These are phyloP conservation scores for Cephonodes hylas DNA, from an alignment of 2,888 invertebrate species.

Conservation along the genomic window DNA sequence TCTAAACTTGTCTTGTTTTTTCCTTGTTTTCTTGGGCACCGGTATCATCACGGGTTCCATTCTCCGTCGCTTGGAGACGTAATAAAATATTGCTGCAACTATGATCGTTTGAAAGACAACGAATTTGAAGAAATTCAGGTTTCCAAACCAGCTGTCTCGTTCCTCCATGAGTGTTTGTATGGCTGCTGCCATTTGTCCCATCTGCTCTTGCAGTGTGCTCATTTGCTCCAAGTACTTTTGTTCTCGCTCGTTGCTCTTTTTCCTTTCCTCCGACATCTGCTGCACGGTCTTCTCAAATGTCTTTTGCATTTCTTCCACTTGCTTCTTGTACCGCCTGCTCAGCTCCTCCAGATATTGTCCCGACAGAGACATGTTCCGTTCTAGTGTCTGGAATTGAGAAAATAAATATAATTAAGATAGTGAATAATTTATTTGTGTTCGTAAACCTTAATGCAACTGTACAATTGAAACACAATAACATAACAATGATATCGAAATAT, in stretches of 20 bases:
- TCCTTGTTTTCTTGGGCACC: slow-evolving; percentile 56
- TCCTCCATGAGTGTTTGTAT: slow-evolving; percentile 83
- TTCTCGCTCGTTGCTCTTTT: slow-evolving; percentile 87
- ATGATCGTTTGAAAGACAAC: slow-evolving; percentile 73
- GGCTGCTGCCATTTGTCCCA: slow-evolving; percentile 82
- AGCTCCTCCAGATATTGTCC: slow-evolving; percentile 98
- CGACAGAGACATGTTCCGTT: slow-evolving; percentile 97
- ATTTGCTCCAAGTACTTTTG: slow-evolving; percentile 90
- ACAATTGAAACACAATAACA: no score
- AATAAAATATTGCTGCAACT: slow-evolving; percentile 71
- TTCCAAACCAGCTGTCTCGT: slow-evolving; percentile 83
- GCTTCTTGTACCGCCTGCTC: slow-evolving; percentile 96
- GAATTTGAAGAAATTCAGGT: slow-evolving; percentile 80
- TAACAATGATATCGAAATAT: no score
- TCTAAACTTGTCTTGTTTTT: slow-evolving; percentile 69
- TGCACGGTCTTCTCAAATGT: slow-evolving; percentile 89
- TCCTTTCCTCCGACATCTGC: slow-evolving; percentile 86
- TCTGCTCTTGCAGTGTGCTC: slow-evolving; percentile 83
- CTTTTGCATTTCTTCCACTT: slow-evolving; percentile 96
- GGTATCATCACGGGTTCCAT: slow-evolving; percentile 51
- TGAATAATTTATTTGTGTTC: background rate
- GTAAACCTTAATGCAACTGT: no score
- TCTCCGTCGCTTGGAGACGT: slow-evolving; percentile 71
- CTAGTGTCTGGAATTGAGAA: slow-evolving; percentile 86
- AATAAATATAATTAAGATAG: background rate